These are phyloP conservation scores for Parasteatoda tepidariorum DNA, from an alignment of 1,140 invertebrate species.

Conservation along the genomic window DNA sequence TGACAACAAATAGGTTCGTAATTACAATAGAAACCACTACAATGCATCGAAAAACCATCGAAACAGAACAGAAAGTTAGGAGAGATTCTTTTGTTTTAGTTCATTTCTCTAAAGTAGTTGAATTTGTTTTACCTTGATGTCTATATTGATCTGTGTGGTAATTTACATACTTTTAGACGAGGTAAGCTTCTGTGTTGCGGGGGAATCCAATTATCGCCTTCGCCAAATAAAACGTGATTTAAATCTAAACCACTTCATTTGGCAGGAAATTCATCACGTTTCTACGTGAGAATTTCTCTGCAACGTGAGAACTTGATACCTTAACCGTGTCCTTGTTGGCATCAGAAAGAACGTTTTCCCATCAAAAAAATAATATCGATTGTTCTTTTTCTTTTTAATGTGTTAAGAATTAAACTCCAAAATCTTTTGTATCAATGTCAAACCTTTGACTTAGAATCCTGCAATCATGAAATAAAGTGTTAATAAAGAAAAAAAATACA, in stretches of 20 bases:
- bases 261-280: slow-evolving; percentile 19
- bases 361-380: too few relatives aligned
- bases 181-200: neutral
- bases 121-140: slow-evolving; percentile 46
- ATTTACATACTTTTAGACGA: slow-evolving; percentile 28
- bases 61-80: neutral
- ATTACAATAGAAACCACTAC: slow-evolving; percentile 45
- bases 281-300: slow-evolving; percentile 28
- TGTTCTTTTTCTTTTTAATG: too few relatives aligned
- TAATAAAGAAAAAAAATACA: too few relatives aligned
- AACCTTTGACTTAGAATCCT: too few relatives aligned
- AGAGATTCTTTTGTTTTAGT: neutral
- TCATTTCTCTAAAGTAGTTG: slow-evolving; percentile 12
- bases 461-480: too few relatives aligned
- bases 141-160: neutral
- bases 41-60: neutral
- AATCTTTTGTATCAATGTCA: too few relatives aligned
- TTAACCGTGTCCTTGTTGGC: slow-evolving; percentile 34
- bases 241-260: slow-evolving; percentile 50
- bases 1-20: slow-evolving; percentile 48
- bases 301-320: slow-evolving; percentile 41
- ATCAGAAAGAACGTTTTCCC: neutral
- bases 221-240: slow-evolving; percentile 59
- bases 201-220: slow-evolving; percentile 52
- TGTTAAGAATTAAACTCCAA: too few relatives aligned